Evolutionary conservation across 2,888 invertebrate genomes (phyloP).

Genomic region (Biston stratarius): DNA sequence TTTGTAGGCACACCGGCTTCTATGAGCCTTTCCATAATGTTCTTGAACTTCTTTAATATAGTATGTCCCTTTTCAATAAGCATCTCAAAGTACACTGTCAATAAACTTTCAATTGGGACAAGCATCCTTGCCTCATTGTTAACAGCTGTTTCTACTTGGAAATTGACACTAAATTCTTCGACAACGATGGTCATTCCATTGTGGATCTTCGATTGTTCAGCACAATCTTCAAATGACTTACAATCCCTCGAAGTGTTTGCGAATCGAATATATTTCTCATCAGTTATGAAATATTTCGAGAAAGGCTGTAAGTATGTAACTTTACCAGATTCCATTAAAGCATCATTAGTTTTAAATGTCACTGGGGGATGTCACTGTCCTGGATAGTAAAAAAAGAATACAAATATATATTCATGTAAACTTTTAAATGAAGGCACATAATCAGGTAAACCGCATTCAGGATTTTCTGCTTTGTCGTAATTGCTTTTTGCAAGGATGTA

Average conservation of each 20-base stretch:
- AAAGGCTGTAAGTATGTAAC: conserved; percentile 53
- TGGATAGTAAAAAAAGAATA: conserved; percentile 71
- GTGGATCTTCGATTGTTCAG: conserved; percentile 48
- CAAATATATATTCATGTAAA: conserved; percentile 67
- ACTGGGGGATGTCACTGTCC: conserved; percentile 64
- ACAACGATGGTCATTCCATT: conserved; percentile 64
- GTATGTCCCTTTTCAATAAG: conserved; percentile 59
- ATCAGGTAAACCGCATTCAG: conserved; percentile 65
- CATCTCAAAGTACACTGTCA: conserved; percentile 72
- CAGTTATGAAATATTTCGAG: conserved; percentile 61
- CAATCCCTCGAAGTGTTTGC: conserved; percentile 62
- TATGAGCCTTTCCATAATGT: conserved; percentile 57
- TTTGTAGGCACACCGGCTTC: conserved; percentile 71
- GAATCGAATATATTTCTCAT: conserved; percentile 58
- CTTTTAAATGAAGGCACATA: conserved; percentile 65
- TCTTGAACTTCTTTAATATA: conserved; percentile 54
- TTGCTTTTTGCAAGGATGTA: conserved; percentile 58
- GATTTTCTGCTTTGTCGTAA: conserved; percentile 65
- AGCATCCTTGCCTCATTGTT: conserved; percentile 68
- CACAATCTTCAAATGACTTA: conserved; percentile 57
- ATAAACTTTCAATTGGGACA: conserved; percentile 57
- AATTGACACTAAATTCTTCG: conserved; percentile 56
- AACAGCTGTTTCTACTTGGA: conserved; percentile 63
- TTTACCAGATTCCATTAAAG: conserved; percentile 62
- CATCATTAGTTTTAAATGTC: conserved; percentile 59